A percentile compares a stretch with the other conserved stretches of the same genome.
phyloP scores from a whole-genome alignment of 1,140 invertebrate genomes.

The Caerostris darwini region DNA sequence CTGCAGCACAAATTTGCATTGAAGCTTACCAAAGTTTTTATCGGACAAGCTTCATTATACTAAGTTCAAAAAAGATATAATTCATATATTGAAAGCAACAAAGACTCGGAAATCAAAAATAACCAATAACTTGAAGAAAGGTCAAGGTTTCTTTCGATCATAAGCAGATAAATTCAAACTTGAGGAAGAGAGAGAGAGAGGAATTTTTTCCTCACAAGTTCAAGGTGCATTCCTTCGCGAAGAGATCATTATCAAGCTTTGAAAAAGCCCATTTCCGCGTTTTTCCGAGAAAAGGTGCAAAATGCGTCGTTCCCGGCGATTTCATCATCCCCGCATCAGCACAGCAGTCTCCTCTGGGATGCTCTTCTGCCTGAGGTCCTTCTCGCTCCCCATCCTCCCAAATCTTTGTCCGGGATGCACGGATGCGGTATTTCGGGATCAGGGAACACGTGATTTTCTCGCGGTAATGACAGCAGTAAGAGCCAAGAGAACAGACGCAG shows the following conservation, averaged over 20 bases:
- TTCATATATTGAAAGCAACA: no score
- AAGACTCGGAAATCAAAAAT: not conserved
- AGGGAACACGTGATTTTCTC: constrained; percentile 62
- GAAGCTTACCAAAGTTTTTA: no score
- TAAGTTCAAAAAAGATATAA: no score
- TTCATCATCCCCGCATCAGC: not conserved
- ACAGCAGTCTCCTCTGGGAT: not conserved
- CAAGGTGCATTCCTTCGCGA: not conserved
- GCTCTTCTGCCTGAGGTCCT: not conserved
- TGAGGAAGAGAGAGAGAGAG: no score
- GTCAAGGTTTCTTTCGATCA: not conserved
- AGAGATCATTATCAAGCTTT: constrained; percentile 16
- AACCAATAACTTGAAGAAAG: not conserved
- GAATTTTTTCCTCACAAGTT: not conserved
- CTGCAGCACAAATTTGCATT: no score
- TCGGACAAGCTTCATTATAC: no score
- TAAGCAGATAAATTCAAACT: not conserved
- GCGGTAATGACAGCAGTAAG: constrained; percentile 68
- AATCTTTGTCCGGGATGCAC: constrained; percentile 45
- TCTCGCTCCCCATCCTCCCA: constrained; percentile 62
- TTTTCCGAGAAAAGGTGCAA: not conserved
- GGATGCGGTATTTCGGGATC: constrained; percentile 58
- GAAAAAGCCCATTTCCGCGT: not conserved
- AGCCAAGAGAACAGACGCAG: constrained; percentile 45
- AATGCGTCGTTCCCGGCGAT: not conserved